Base-by-base conservation (phyloP, 2,113 vertebrate genomes). In the Caracal caracal region DNA sequence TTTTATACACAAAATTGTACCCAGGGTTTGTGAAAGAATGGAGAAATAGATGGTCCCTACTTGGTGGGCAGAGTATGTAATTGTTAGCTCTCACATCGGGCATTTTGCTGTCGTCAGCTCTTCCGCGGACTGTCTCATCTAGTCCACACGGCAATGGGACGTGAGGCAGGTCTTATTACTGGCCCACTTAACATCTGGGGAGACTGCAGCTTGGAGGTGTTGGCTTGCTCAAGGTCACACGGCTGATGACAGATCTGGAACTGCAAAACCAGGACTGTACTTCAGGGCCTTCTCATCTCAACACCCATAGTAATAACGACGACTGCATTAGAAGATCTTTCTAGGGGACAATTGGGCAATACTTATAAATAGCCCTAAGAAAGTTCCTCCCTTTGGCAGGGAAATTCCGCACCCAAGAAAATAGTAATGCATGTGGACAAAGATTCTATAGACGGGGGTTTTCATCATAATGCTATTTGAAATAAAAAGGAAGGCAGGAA, bases 1-100 rank as follows among this genome's bases (percentile, higher is more conserved):
- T 85, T 83, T 97, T 78, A 95, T 78, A 95, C 12, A 93, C 5
- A 78, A 89, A 79, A 73, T 12, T 28, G 9, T 22, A 30, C 17
- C 43, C 63, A 87, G 53, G 12, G 10, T 75, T 40, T 83, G 3
- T 61, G 63, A 89, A 51, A 89, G 65, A 43, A 53, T 22, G 15
- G 22, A 73, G n/a, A 80, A 49, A 49, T 1, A 61, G 24, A 35
- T 10, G 15, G 33, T 5, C 47, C 16, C 10, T 11, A 22, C 19
- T 22, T 9, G 33, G 33, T 43, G 10, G 63, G 80, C 68, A 80
- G 17, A 70, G 13, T 2, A 0, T 15, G 11, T 37, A 66, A 53
- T 5, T 6, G 13, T 11, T 13, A 24, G 59, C 4, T 35, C 33
- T 37, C 3, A 9, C 0, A 0, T 4, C 3, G 28, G 76, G 43